Base-by-base conservation (phyloP, 2,113 vertebrate genomes). In the Sceloporus tristichus region DNA sequence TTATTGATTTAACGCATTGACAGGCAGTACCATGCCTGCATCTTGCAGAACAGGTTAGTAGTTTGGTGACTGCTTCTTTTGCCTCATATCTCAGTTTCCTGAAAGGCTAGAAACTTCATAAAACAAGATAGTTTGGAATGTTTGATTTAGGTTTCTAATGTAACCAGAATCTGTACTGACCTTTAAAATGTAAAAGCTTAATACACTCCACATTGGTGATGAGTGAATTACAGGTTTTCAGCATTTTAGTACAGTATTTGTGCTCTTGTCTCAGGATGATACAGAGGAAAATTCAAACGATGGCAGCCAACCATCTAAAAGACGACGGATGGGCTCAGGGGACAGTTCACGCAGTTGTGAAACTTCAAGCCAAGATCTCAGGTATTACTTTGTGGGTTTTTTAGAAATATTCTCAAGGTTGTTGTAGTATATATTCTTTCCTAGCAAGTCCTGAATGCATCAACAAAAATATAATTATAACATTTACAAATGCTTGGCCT, bases 291-390 rank as follows among this genome's bases (percentile, higher is more conserved):
- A 97, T 93, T 99, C 98, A 73, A 99, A 98, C 66, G 99, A 99
- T 89, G 97, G 98, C 70, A 98, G 98, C 90, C 99, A 99, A 34
- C 97, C 97, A 0, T 96, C 97, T 21, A 99, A 99, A 91, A 97
- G 98, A 80, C 97, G 98, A 54, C 97, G 99, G 5, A 99, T 98
- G 98, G 98, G 98, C 87, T 99, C 99, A 68, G 99, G 99, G 21
- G 99, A 99, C 91, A 99, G 99, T 92, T 99, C 98, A 7, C 94
- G 98, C 87, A 99, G 98, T 87, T 99, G 98, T 71, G 99, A 99
- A 94, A 98, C 98, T 54, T 98, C 97, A 19, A 99, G 96, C 90
- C 98, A 98, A 84, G 99, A 99, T 56, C 97, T 98, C 14, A 97
- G 98, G 99, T 99, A 97, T 23, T 79, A 19, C 2, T 0, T 0